Evolutionary conservation across 2,797 vertebrate genomes (phyloP).

Genomic region (Premnoplex brunnescens): DNA sequence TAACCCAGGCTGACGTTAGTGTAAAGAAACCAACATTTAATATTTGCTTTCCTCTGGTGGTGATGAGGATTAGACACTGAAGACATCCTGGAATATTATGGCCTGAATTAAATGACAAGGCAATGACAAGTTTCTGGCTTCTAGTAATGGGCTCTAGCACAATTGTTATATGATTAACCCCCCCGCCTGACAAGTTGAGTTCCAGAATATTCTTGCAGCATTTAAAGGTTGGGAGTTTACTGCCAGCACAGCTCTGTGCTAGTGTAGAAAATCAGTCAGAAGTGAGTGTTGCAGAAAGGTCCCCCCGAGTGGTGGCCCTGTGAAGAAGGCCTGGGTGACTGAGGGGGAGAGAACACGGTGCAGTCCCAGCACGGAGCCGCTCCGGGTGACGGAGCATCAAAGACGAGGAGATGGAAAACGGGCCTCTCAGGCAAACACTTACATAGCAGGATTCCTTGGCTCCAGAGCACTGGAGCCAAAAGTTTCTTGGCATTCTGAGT

Average conservation of each 20-base stretch:
- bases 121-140: not conserved
- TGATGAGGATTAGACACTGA: not conserved
- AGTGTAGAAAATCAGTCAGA: not conserved
- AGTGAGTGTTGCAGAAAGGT: not conserved
- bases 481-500: slow-evolving; percentile 52
- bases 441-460: slow-evolving; percentile 43
- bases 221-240: not conserved
- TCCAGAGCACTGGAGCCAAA: not conserved
- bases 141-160: not conserved
- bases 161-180: not conserved
- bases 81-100: not conserved
- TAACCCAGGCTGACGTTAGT: not conserved
- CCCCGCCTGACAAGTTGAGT: not conserved
- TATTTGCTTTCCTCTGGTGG: not conserved
- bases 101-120: not conserved
- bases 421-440: not conserved
- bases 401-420: no score
- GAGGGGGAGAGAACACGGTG: not conserved
- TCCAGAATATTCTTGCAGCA: not conserved
- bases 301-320: not conserved
- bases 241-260: not conserved
- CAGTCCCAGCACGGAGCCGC: not conserved
- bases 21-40: not conserved
- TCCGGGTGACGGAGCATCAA: not conserved
- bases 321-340: accelerated